phyloP scores from a whole-genome alignment of 2,888 invertebrate genomes.

The Rosalia funebris region DNA sequence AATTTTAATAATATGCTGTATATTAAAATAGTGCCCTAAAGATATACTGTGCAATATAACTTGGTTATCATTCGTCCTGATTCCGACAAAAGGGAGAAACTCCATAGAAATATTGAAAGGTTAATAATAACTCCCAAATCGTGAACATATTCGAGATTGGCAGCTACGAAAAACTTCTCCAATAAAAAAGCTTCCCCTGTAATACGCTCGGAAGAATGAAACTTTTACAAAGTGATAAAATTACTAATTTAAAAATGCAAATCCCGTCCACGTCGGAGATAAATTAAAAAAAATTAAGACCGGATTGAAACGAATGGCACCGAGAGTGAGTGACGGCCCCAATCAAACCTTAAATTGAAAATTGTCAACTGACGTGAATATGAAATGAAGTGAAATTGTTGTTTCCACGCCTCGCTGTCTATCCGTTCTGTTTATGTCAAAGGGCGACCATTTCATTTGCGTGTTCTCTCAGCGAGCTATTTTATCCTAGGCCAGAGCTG shows the following conservation, averaged over 20 bases:
- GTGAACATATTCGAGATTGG: too few relatives aligned
- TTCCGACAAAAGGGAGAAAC: too few relatives aligned
- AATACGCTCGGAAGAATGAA: neutral
- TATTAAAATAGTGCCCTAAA: too few relatives aligned
- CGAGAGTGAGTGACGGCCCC: slow-evolving; percentile 35
- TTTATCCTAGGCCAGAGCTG: neutral
- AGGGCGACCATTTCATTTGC: slow-evolving; percentile 13
- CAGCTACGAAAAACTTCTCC: neutral
- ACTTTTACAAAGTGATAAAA: slow-evolving; percentile 10
- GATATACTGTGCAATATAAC: too few relatives aligned
- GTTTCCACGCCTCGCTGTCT: slow-evolving; percentile 32
- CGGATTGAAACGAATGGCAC: slow-evolving; percentile 4
- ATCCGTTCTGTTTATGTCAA: slow-evolving; percentile 22
- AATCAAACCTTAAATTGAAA: slow-evolving; percentile 43
- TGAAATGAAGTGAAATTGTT: slow-evolving; percentile 38
- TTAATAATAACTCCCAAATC: too few relatives aligned
- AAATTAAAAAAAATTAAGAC: slow-evolving; percentile 4
- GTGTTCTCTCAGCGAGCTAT: neutral
- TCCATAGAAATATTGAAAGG: too few relatives aligned
- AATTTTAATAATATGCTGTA: too few relatives aligned
- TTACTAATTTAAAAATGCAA: slow-evolving; percentile 1
- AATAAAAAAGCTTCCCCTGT: neutral
- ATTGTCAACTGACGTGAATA: slow-evolving; percentile 38
- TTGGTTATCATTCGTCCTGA: too few relatives aligned
- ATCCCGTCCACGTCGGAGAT: neutral